Evolutionary conservation across 2,888 invertebrate species (phyloP).

Genomic region (Megamerina dolium): DNA sequence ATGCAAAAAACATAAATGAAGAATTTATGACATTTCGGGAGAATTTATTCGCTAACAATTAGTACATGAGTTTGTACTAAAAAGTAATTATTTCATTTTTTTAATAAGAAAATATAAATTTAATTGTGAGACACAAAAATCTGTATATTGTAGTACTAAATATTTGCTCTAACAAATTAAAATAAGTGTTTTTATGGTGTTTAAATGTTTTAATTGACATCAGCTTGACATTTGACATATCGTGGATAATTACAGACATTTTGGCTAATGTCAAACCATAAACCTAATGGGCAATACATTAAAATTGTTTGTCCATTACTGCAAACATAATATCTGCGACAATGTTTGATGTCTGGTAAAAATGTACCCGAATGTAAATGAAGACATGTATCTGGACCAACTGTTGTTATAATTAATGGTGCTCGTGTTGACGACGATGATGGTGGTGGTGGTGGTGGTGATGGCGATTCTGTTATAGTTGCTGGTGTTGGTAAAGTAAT

Average conservation of each 20-base stretch:
- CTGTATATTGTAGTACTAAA: too few species aligned
- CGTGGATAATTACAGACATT: conserved; percentile 12
- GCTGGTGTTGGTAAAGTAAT: not conserved
- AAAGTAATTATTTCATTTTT: too few species aligned
- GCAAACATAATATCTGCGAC: conserved; percentile 13
- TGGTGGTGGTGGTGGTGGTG: not conserved
- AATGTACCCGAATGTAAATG: conserved; percentile 5
- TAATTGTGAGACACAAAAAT: too few species aligned
- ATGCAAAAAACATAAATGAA: too few species aligned
- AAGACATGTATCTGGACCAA: not conserved
- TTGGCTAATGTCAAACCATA: conserved; percentile 11
- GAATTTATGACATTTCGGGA: too few species aligned
- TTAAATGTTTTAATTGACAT: too few species aligned
- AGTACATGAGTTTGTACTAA: too few species aligned
- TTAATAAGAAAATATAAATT: too few species aligned
- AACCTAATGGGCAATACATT: conserved; percentile 12
- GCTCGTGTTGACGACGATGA: not conserved
- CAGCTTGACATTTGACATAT: conserved; percentile 7
- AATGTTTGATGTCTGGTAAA: conserved; percentile 7
- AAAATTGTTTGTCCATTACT: conserved; percentile 1
- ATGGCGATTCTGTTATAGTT: not conserved
- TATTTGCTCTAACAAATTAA: too few species aligned
- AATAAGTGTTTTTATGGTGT: too few species aligned
- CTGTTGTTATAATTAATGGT: conserved; percentile 3
- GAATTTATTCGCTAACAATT: too few species aligned